These are phyloP conservation scores for Heliopora coerulea DNA, from an alignment of 92 coral and sea anemone species.

Conservation along the genomic window DNA sequence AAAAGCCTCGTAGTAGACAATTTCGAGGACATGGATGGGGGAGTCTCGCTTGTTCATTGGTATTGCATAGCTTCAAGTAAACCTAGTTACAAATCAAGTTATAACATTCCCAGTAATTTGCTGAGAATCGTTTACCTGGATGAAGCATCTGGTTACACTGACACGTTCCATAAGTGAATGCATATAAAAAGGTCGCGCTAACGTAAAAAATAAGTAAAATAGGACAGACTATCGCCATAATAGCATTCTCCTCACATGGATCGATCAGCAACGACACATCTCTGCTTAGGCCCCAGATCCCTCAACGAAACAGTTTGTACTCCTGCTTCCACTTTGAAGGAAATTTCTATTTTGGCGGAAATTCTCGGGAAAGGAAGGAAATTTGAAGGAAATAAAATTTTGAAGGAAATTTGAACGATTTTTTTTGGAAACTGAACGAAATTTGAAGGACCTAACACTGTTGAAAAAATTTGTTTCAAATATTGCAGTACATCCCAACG, in stretches of 20 bases:
- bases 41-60: neutral
- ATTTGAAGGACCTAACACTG: no score
- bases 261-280: conserved; percentile 14
- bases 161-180: conserved; percentile 23
- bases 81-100: neutral
- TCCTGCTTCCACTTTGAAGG: no score
- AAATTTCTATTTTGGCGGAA: no score
- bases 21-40: neutral
- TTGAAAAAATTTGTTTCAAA: no score
- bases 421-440: no score
- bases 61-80: neutral
- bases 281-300: conserved; percentile 7
- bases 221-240: conserved; percentile 23
- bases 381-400: no score
- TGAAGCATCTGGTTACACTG: conserved; percentile 45
- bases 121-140: conserved; percentile 34
- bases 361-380: no score
- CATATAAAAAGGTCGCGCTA: neutral
- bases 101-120: conserved; percentile 4
- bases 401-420: no score
- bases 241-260: conserved; percentile 38
- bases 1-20: neutral
- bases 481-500: no score
- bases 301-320: no score
- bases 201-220: conserved; percentile 26